These are phyloP conservation scores for Timema cristinae DNA, from an alignment of 2,888 invertebrate genomes.

Conservation along the genomic window DNA sequence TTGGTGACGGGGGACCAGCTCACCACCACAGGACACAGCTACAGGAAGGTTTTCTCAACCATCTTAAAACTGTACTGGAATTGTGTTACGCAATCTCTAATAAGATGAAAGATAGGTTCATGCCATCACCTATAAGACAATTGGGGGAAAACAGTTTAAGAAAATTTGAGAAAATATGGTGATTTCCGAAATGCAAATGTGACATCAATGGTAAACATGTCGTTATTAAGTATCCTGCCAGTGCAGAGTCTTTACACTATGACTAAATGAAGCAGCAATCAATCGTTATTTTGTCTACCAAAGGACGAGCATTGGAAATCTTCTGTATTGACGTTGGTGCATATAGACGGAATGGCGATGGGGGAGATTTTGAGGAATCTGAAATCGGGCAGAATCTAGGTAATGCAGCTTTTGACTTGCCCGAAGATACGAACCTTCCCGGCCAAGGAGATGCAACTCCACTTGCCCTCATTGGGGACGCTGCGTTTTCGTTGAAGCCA, in stretches of 20 bases:
- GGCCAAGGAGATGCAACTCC: not conserved
- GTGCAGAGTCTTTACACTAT: not conserved
- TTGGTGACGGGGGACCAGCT: not conserved
- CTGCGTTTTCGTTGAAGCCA: not conserved
- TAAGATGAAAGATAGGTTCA: not conserved
- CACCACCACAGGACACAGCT: not conserved
- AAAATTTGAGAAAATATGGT: not conserved
- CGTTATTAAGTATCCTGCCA: not conserved
- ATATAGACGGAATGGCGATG: constrained; percentile 11
- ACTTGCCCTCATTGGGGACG: constrained; percentile 5
- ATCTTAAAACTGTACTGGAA: not conserved
- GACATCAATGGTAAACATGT: constrained; percentile 8
- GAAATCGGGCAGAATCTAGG: not conserved
- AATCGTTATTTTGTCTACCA: constrained; percentile 1
- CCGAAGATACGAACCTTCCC: constrained; percentile 3
- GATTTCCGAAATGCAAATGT: not conserved
- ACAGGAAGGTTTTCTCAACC: not conserved
- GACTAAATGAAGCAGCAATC: not conserved
- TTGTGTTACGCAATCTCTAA: not conserved
- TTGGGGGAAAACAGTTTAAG: not conserved
- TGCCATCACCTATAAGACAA: not conserved
- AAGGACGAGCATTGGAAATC: constrained; percentile 1
- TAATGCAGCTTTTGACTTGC: constrained; percentile 5
- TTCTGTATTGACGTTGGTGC: constrained; percentile 1
- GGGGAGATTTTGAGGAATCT: constrained; percentile 9